phyloP scores from a whole-genome alignment of 2,113 vertebrate species.

The Platysteira castanea region DNA sequence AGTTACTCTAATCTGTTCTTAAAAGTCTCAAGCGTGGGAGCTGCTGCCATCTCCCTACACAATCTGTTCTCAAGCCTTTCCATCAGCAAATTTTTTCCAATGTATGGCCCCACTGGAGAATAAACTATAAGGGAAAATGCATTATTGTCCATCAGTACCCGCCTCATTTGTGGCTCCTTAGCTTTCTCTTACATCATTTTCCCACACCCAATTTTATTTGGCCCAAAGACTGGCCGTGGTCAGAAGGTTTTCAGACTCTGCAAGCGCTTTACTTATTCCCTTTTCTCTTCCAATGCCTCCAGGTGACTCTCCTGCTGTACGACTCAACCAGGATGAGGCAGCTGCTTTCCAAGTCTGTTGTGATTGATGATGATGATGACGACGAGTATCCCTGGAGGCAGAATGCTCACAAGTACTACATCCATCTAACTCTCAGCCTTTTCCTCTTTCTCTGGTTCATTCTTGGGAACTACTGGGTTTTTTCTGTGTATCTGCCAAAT shows the following conservation, averaged over 20 bases:
- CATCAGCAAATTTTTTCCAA: not conserved
- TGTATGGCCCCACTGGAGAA: not conserved
- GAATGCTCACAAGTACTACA: slow-evolving; percentile 67
- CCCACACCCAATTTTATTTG: not conserved
- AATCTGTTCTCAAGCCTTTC: slow-evolving; percentile 20
- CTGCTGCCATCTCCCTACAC: not conserved
- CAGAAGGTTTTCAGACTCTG: not conserved
- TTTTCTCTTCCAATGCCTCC: not conserved
- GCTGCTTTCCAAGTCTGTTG: slow-evolving; percentile 72
- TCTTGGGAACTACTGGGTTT: slow-evolving; percentile 73
- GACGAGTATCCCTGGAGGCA: slow-evolving; percentile 73
- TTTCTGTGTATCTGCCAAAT: slow-evolving; percentile 68
- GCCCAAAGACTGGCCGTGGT: not conserved
- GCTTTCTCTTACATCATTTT: not conserved
- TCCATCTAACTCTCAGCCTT: slow-evolving; percentile 68
- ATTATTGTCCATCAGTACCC: not conserved
- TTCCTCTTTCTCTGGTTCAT: slow-evolving; percentile 75
- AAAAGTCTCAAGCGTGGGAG: not conserved
- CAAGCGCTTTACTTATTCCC: not conserved
- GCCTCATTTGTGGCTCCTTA: not conserved
- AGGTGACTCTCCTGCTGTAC: slow-evolving; percentile 69
- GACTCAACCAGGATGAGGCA: slow-evolving; percentile 69
- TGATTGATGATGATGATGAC: slow-evolving; percentile 60
- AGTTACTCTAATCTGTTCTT: slow-evolving; percentile 24
- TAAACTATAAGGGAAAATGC: not conserved